Evolutionary conservation across 1,140 invertebrate genomes (phyloP).

Genomic region (Limonius californicus): DNA sequence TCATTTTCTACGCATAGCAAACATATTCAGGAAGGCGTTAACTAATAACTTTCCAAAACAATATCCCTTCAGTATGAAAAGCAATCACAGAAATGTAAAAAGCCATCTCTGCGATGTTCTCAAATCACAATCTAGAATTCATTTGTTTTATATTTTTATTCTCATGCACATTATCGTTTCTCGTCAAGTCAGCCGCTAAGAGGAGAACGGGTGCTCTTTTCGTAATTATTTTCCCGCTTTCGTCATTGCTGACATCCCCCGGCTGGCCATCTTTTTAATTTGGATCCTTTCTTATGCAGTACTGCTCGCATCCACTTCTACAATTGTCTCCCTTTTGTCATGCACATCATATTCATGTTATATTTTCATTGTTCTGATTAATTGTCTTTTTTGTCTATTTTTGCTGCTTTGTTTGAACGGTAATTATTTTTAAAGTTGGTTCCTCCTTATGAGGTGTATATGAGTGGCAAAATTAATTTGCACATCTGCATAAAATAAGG

Average conservation of each 20-base stretch:
- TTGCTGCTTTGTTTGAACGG: constrained; percentile 5
- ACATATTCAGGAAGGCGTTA: no score
- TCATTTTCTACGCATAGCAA: no score
- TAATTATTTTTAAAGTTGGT: constrained; percentile 4
- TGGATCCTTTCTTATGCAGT: constrained; percentile 14
- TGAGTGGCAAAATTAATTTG: background rate
- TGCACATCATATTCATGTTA: constrained; percentile 14
- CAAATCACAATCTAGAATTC: constrained; percentile 13
- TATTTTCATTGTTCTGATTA: constrained; percentile 15
- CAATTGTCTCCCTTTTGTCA: constrained; percentile 14
- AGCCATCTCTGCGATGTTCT: background rate
- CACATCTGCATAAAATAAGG: background rate
- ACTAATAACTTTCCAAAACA: background rate
- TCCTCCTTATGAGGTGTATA: background rate
- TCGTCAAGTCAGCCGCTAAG: constrained; percentile 11
- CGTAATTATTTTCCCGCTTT: constrained; percentile 13
- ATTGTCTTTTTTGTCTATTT: constrained; percentile 15
- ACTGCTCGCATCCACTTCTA: constrained; percentile 10
- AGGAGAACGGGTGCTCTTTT: constrained; percentile 12
- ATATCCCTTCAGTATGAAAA: background rate
- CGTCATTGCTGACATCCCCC: constrained; percentile 10
- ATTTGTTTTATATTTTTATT: constrained; percentile 15
- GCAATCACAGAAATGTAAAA: background rate
- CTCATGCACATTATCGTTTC: constrained; percentile 10
- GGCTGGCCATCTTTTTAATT: constrained; percentile 14